Conservation (phyloP, 2,797 vertebrate genomes). For the Spondyliosoma cantharus region DNA sequence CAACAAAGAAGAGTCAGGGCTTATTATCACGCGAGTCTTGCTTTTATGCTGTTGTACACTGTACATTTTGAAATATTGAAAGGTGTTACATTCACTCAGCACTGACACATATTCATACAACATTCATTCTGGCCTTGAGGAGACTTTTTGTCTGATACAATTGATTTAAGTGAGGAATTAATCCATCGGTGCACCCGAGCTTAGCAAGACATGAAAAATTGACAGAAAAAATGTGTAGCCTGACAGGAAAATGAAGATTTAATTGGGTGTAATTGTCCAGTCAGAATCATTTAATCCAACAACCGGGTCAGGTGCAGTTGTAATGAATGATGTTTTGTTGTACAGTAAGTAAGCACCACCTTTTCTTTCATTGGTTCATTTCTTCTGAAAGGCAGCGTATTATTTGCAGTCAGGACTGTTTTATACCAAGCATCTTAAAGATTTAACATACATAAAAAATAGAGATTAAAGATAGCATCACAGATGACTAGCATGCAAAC, state of each 20-base stretch:
- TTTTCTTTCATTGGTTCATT: not conserved
- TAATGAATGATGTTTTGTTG: slow-evolving; percentile 25
- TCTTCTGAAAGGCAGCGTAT: slow-evolving; percentile 6
- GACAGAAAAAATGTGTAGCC: slow-evolving; percentile 48
- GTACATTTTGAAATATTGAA: slow-evolving; percentile 51
- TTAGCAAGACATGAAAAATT: slow-evolving; percentile 65
- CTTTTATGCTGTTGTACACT: slow-evolving; percentile 11
- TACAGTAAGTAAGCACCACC: not conserved
- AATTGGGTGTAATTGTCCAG: slow-evolving; percentile 70
- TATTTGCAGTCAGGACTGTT: not conserved
- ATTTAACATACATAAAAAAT: not conserved
- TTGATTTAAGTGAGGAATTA: slow-evolving; percentile 68
- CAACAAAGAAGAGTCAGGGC: not conserved
- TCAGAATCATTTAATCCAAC: slow-evolving; percentile 57
- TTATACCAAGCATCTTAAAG: not conserved
- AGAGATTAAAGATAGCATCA: not conserved
- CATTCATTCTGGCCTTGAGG: slow-evolving; percentile 71
- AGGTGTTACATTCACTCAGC: slow-evolving; percentile 48
- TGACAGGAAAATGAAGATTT: slow-evolving; percentile 68
- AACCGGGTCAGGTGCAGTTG: slow-evolving; percentile 24
- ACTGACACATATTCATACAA: slow-evolving; percentile 45
- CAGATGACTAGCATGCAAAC: not conserved
- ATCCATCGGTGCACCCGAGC: slow-evolving; percentile 45
- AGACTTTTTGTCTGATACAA: slow-evolving; percentile 66
- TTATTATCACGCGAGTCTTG: slow-evolving; percentile 2